phyloP scores from a whole-genome alignment of 2,888 invertebrate genomes.

The Cyclophora albipunctata region DNA sequence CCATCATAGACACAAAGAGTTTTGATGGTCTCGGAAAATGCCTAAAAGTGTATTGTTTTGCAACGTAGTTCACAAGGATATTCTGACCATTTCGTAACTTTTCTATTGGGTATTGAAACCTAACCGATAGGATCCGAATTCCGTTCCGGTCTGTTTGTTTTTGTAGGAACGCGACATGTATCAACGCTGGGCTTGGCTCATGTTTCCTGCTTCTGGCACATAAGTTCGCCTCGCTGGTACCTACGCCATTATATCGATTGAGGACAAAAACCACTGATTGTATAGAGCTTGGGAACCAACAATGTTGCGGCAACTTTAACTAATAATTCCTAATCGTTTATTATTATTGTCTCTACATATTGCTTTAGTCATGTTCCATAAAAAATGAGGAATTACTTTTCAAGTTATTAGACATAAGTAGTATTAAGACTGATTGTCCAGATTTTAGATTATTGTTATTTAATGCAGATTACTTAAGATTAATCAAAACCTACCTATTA shows the following conservation, averaged over 20 bases:
- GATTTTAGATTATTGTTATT: too few relatives aligned
- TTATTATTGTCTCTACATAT: too few relatives aligned
- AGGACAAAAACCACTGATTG: constrained; percentile 56
- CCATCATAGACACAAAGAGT: too few relatives aligned
- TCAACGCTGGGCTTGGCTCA: constrained; percentile 79
- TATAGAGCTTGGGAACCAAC: constrained; percentile 48
- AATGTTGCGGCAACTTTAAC: constrained; percentile 26
- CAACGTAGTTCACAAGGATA: not conserved
- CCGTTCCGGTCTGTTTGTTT: constrained; percentile 77
- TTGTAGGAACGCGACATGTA: constrained; percentile 65
- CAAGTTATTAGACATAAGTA: too few relatives aligned
- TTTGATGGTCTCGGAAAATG: too few relatives aligned
- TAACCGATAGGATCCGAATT: constrained; percentile 43
- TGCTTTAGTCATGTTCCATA: too few relatives aligned
- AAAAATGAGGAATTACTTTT: too few relatives aligned
- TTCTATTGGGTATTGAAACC: constrained; percentile 11
- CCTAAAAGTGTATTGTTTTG: too few relatives aligned
- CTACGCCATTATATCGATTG: constrained; percentile 53
- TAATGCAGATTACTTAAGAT: too few relatives aligned
- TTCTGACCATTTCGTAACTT: constrained; percentile 1
- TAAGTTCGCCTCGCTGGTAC: constrained; percentile 40
- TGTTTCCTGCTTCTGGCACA: constrained; percentile 82
- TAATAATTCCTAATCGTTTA: constrained; percentile 8
- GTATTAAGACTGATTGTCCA: too few relatives aligned
- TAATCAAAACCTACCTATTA: too few relatives aligned